Conservation (phyloP, 2,888 invertebrate species). For the Drosophila kanekoi region DNA sequence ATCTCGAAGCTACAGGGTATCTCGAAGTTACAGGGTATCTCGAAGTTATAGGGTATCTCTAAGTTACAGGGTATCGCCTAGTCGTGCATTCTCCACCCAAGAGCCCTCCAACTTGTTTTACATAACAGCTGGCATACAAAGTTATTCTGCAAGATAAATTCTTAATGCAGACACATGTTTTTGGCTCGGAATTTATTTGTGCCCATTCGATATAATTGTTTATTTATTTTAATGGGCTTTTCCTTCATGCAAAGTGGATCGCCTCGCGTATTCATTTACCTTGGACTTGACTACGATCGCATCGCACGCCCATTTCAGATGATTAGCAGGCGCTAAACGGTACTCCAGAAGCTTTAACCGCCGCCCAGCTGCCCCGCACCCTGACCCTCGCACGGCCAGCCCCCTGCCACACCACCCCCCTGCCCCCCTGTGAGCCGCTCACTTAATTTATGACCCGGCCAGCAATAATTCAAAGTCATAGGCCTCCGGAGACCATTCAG, state of each 20-base stretch:
- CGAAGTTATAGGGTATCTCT: too few species aligned
- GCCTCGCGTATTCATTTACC: neutral
- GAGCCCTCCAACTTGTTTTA: too few species aligned
- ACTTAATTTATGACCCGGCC: constrained; percentile 77
- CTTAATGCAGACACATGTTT: too few species aligned
- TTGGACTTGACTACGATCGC: constrained; percentile 5
- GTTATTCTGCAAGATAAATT: too few species aligned
- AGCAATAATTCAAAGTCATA: constrained; percentile 82
- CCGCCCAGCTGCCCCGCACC: neutral
- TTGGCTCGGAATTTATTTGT: neutral
- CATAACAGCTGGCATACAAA: too few species aligned
- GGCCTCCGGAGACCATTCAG: constrained; percentile 78
- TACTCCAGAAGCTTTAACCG: constrained; percentile 27
- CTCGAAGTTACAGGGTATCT: too few species aligned
- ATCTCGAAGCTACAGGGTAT: too few species aligned
- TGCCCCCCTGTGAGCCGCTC: constrained; percentile 19
- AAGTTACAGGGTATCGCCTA: too few species aligned
- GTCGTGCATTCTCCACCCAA: too few species aligned
- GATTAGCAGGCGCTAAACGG: constrained; percentile 48
- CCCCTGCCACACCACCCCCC: too few species aligned
- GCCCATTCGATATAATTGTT: neutral
- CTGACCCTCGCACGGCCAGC: too few species aligned
- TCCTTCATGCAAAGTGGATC: neutral
- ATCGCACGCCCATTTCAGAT: constrained; percentile 24
- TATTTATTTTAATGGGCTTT: neutral